Evolutionary conservation across 2,888 invertebrate genomes (phyloP).

Genomic region (Diarsia brunnea): DNA sequence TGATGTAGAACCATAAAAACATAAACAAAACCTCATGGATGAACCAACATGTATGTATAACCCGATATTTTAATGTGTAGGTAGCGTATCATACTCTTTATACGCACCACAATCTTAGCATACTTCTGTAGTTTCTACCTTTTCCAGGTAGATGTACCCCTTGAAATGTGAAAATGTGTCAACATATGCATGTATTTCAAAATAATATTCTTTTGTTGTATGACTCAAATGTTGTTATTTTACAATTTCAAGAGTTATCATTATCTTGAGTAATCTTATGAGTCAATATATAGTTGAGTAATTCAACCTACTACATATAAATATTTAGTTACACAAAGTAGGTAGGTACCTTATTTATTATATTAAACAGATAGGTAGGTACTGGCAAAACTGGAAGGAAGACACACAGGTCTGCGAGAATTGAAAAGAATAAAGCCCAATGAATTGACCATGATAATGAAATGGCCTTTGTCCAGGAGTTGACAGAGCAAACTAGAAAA

Average conservation of each 20-base stretch:
- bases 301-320: not conserved
- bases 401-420: too few relatives aligned
- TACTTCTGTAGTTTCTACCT: not conserved
- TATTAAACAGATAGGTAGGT: too few relatives aligned
- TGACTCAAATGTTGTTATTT: conserved; percentile 33
- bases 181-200: not conserved
- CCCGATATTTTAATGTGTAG: not conserved
- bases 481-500: not conserved
- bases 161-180: not conserved
- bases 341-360: not conserved
- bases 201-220: not conserved
- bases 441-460: too few relatives aligned
- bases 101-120: not conserved
- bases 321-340: not conserved
- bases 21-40: not conserved
- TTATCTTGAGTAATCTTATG: conserved; percentile 36
- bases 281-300: conserved; percentile 34
- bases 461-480: not conserved
- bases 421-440: too few relatives aligned
- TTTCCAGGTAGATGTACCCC: not conserved
- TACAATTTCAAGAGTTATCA: conserved; percentile 7
- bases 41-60: not conserved
- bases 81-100: not conserved
- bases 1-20: not conserved
- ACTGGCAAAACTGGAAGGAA: too few relatives aligned